Evolutionary conservation across 2,113 vertebrate species (phyloP).

Genomic region (Lagopus muta): DNA sequence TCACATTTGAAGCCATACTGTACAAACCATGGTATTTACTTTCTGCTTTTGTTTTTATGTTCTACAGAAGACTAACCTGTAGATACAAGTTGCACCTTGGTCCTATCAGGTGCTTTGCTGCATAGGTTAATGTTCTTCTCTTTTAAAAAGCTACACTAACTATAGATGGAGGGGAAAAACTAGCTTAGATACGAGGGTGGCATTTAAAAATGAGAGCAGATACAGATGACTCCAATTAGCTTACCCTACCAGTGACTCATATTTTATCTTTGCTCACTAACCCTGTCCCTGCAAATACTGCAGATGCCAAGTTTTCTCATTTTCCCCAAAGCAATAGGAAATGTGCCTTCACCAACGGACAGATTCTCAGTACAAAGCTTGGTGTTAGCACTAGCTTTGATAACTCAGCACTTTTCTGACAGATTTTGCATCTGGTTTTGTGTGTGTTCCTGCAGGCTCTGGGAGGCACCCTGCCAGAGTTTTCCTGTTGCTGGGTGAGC

Average conservation of each 20-base stretch:
- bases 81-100: not conserved
- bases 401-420: not conserved
- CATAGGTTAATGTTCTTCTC: not conserved
- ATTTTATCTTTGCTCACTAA: not conserved
- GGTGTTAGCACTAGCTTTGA: not conserved
- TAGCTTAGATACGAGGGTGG: not conserved
- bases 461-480: not conserved
- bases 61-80: not conserved
- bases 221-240: not conserved
- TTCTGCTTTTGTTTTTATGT: not conserved
- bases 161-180: not conserved
- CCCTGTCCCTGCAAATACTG: not conserved
- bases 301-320: not conserved
- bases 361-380: not conserved
- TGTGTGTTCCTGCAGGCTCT: not conserved
- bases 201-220: not conserved
- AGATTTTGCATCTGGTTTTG: not conserved
- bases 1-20: accelerated
- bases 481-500: conserved; percentile 19
- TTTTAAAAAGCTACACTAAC: not conserved
- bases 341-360: not conserved
- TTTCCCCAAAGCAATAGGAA: not conserved
- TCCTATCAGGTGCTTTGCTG: not conserved
- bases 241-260: not conserved
- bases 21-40: not conserved